A percentile compares a stretch with the other conserved stretches of the same genome.
These are phyloP conservation scores for Pundamilia nyererei DNA, from an alignment of 2,113 vertebrate genomes.

Conservation along the genomic window DNA sequence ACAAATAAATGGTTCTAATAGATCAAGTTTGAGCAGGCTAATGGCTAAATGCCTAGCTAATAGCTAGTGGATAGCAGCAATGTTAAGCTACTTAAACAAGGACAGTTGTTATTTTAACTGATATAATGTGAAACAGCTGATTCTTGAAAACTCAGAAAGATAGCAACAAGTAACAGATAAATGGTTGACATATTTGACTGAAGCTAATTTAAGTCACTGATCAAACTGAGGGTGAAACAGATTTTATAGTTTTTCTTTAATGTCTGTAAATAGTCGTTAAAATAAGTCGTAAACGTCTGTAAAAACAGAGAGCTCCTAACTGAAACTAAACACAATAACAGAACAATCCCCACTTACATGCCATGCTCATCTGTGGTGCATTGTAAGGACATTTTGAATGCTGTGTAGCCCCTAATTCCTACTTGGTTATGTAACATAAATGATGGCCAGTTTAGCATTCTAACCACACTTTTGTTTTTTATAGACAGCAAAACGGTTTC, in stretches of 20 bases:
- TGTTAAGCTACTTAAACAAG: background rate
- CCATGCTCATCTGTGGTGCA: background rate
- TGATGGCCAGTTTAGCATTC: background rate
- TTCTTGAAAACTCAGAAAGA: background rate
- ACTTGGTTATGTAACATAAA: background rate
- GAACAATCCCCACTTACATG: background rate
- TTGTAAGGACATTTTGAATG: background rate
- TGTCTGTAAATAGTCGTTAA: background rate
- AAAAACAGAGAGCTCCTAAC: background rate
- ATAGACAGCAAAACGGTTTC: background rate
- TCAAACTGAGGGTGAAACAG: background rate
- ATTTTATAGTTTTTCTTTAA: background rate
- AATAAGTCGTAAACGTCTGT: background rate
- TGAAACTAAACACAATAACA: background rate
- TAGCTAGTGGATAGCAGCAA: background rate
- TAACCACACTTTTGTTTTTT: background rate
- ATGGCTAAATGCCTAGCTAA: background rate
- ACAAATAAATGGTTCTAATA: background rate
- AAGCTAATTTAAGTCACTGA: background rate
- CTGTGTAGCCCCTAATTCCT: background rate
- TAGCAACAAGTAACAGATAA: background rate
- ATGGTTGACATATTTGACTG: background rate
- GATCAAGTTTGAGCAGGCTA: background rate
- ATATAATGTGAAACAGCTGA: background rate
- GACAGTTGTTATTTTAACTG: background rate